Evolutionary conservation across 2,797 vertebrate genomes (phyloP).

Genomic region (Dromococcyx pavoninus): DNA sequence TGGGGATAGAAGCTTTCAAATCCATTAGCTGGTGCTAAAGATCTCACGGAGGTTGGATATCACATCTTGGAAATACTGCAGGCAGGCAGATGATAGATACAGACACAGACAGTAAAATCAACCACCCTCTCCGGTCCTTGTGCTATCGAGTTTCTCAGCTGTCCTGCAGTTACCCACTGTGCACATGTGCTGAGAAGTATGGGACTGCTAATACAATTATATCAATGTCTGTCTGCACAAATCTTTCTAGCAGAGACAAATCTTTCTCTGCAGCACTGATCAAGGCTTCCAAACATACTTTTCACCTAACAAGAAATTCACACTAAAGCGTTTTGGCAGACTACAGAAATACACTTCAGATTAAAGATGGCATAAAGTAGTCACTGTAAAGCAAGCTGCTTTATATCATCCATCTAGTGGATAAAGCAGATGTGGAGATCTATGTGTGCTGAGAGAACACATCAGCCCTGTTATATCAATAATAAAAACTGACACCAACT

Average conservation of each 20-base stretch:
- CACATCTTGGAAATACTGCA: background rate
- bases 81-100: background rate
- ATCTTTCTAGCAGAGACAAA: background rate
- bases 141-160: constrained; percentile 1
- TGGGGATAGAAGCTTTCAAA: background rate
- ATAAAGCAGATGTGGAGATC: constrained; percentile 12
- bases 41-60: background rate
- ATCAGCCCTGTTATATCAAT: background rate
- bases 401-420: constrained; percentile 10
- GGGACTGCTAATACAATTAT: constrained; percentile 17
- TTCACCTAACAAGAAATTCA: constrained; percentile 40
- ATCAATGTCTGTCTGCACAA: constrained; percentile 1
- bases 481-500: background rate
- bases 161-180: background rate
- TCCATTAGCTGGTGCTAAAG: constrained; percentile 9
- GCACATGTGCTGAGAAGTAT: constrained; percentile 3
- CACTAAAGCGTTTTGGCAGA: background rate
- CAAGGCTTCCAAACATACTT: constrained; percentile 5
- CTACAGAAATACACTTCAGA: constrained; percentile 17
- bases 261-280: constrained; percentile 15
- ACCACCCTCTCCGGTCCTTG: background rate
- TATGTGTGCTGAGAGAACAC: background rate
- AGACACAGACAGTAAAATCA: constrained; percentile 13
- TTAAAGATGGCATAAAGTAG: constrained; percentile 26
- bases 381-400: background rate